Percentiles rank a stretch among this genome's conserved stretches.
Evolutionary conservation across 35 echinoderm and acorn worm genomes (phyloP).

Genomic region (Apostichopus californicus): DNA sequence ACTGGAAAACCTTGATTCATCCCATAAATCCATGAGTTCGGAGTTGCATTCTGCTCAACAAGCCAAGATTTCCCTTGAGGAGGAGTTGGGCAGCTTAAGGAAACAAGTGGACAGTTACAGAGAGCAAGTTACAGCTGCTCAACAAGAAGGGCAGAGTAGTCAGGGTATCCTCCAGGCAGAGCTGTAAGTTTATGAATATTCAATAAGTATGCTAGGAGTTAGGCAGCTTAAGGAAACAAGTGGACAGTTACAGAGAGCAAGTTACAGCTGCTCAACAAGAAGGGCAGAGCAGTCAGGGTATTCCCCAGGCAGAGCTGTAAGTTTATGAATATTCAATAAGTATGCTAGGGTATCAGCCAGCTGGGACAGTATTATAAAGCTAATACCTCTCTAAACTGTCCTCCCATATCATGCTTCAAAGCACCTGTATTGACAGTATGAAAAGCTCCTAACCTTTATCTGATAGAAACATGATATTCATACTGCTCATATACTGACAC

Average conservation of each 20-base stretch:
- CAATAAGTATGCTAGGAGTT: no score
- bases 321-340: constrained; percentile 27
- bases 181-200: no score
- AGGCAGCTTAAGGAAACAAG: constrained; percentile 25
- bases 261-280: constrained; percentile 62
- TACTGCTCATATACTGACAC: no score
- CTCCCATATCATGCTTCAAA: no score
- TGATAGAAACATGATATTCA: no score
- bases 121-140: constrained; percentile 57
- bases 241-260: constrained; percentile 75
- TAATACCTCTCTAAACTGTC: no score
- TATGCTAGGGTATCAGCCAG: neutral
- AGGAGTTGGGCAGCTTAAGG: constrained; percentile 63
- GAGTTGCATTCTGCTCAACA: constrained; percentile 37
- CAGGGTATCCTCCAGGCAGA: constrained; percentile 68
- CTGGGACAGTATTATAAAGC: no score
- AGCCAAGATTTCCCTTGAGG: constrained; percentile 35
- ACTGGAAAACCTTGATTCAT: constrained; percentile 29
- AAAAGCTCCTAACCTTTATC: no score
- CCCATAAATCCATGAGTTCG: constrained; percentile 20
- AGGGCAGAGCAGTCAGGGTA: constrained; percentile 70
- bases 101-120: constrained; percentile 75
- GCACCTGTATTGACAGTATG: no score
- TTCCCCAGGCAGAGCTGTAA: constrained; percentile 76
- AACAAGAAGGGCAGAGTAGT: constrained; percentile 72